A percentile compares a stretch with the other conserved stretches of the same genome.
Conservation (phyloP, 2,888 invertebrate genomes). For the Rhaphigaster nebulosa region DNA sequence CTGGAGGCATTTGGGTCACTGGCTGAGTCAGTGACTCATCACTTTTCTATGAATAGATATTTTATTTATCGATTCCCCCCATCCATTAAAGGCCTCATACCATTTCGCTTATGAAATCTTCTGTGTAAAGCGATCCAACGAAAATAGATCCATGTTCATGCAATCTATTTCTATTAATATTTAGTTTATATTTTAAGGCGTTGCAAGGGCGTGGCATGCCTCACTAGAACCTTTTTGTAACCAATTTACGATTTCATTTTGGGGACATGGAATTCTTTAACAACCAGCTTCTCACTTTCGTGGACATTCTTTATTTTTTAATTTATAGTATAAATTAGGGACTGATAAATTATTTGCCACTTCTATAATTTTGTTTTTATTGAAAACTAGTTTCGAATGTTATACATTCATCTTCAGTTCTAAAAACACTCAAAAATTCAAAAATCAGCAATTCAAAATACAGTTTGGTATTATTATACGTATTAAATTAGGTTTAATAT, state of each 20-base stretch:
- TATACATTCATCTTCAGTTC: no score
- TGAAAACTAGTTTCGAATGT: no score
- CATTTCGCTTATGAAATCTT: constrained; percentile 30
- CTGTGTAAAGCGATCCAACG: constrained; percentile 12
- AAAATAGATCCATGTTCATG: not conserved
- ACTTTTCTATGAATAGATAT: constrained; percentile 22
- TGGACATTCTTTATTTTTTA: no score
- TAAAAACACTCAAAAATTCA: no score
- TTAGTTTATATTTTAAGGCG: not conserved
- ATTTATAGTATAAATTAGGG: no score
- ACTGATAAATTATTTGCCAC: no score
- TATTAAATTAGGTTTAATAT: no score
- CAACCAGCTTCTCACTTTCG: no score
- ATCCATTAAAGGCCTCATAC: constrained; percentile 18
- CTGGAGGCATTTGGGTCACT: not conserved
- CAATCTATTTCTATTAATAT: constrained; percentile 17
- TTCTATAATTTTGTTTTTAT: no score
- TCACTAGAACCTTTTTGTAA: not conserved
- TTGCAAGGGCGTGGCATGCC: not conserved
- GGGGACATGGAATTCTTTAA: no score
- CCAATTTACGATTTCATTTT: not conserved
- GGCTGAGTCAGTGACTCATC: not conserved
- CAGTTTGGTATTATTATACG: no score
- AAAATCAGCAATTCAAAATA: no score
- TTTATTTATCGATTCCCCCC: not conserved